phyloP scores from a whole-genome alignment of 2,888 invertebrate genomes.

The Polia nebulosa region DNA sequence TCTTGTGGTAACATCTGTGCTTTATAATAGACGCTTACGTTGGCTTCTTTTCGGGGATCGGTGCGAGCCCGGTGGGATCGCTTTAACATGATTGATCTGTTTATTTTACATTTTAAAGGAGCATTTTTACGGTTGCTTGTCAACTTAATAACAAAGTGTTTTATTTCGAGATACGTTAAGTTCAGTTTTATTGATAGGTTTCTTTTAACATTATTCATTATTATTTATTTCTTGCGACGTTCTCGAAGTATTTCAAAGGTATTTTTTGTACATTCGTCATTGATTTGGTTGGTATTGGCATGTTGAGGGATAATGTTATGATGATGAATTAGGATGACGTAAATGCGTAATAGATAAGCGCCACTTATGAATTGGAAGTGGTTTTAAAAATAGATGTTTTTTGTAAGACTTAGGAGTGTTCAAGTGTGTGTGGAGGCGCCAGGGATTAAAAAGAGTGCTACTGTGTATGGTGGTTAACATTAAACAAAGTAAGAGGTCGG shows the following conservation, averaged over 20 bases:
- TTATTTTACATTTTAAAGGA: constrained; percentile 91
- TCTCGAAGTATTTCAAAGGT: constrained; percentile 74
- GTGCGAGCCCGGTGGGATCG: constrained; percentile 89
- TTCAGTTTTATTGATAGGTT: constrained; percentile 90
- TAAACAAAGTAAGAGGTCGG: constrained; percentile 60
- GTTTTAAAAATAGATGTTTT: constrained; percentile 53
- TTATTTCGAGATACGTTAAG: constrained; percentile 89
- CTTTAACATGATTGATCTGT: constrained; percentile 91
- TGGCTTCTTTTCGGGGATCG: constrained; percentile 90
- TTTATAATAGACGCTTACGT: constrained; percentile 90
- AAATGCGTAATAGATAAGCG: constrained; percentile 32
- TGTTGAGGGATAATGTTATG: constrained; percentile 57
- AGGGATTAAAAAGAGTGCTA: constrained; percentile 63
- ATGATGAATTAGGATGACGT: constrained; percentile 54
- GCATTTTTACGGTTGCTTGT: constrained; percentile 91
- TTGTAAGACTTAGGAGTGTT: constrained; percentile 37
- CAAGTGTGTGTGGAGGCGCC: constrained; percentile 68
- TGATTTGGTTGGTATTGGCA: constrained; percentile 67
- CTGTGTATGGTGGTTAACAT: constrained; percentile 62
- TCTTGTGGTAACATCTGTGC: constrained; percentile 90
- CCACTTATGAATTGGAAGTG: constrained; percentile 46
- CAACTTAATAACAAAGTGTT: constrained; percentile 91
- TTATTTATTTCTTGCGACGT: constrained; percentile 76
- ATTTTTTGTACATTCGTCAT: constrained; percentile 61
- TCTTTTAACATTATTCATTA: constrained; percentile 87